Base-by-base conservation (phyloP, 1,140 invertebrate genomes). In the Euwallacea fornicatus region DNA sequence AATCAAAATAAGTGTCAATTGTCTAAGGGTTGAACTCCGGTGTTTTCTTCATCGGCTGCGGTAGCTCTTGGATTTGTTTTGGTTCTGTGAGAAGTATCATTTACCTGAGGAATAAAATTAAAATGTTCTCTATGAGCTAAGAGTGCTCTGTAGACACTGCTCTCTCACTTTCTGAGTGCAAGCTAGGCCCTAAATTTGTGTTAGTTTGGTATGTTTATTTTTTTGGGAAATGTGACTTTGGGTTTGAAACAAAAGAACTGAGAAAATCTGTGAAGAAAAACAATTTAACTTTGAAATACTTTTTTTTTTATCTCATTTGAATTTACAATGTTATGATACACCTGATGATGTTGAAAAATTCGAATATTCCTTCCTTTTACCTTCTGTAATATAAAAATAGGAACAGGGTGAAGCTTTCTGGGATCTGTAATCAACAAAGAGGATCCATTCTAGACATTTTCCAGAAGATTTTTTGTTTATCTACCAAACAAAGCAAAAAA, bases 31-130 rank as follows among this genome's bases (percentile, higher is more conserved):
- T 64, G 42, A 42, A 10, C 10, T 50, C 46, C 8, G 59, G 13
- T 21, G 47, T n/a, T 50, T 7, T 43, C 44, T 16, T 11, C 58
- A 33, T 33, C 46, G n/a, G 68, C 43, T 46, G 58, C 43, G 68
- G 68, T 63, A 70, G 68, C 60, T 70, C 50, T 70, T 56, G 68
- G 68, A 70, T 70, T 70, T 70, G 44, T 46, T 54, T 33, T 33
- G 21, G 21, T 42, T 58, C 65, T 44, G n/a, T 65, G 46, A 53
- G 62, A 50, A 65, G 11, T 50, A 10, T 65, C 62, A 54, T 21
- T 41, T 53, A 8, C 54, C 62, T 65, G 43, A 54, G 42, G 46
- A 13, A 53, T 47, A 63, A 46, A 63, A 7, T 63, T 15, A 46
- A n/a, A 16, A 46, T 7, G 10, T 16, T 56, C 8, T 56, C n/a